These are phyloP conservation scores for Torymus texanus DNA, from an alignment of 2,888 invertebrate genomes.

Conservation along the genomic window DNA sequence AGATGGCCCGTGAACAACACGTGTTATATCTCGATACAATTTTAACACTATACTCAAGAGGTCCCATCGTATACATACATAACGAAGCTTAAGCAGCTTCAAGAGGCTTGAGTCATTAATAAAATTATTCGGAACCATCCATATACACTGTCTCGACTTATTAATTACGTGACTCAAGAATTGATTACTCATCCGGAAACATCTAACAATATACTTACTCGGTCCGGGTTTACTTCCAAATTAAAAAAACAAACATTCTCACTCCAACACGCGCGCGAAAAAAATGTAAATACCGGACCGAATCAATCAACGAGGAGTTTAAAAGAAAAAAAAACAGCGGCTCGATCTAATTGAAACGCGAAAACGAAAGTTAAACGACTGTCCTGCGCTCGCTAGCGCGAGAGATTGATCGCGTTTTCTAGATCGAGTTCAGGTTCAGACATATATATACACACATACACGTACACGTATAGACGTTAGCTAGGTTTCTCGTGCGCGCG, in stretches of 20 bases:
- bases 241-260: conserved; percentile 33
- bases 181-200: conserved; percentile 41
- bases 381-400: background rate
- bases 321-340: conserved; percentile 1
- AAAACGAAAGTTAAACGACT: conserved; percentile 49
- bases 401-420: conserved; percentile 48
- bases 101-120: too few relatives aligned
- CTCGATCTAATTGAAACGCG: conserved; percentile 44
- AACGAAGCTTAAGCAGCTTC: too few relatives aligned
- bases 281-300: too few relatives aligned
- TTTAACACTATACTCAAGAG: too few relatives aligned
- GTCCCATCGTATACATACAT: too few relatives aligned
- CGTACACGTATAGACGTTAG: background rate
- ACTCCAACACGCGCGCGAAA: too few relatives aligned
- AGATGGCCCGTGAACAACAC: too few relatives aligned
- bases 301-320: background rate
- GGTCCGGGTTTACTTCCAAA: conserved; percentile 12
- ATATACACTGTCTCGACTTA: too few relatives aligned
- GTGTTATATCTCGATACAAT: too few relatives aligned
- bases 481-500: background rate
- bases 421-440: conserved; percentile 40
- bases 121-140: too few relatives aligned
- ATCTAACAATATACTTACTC: background rate
- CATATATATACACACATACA: too few relatives aligned
- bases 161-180: background rate